Evolutionary conservation across 1,140 invertebrate species (phyloP).

Genomic region (Schmidtea mediterranea): DNA sequence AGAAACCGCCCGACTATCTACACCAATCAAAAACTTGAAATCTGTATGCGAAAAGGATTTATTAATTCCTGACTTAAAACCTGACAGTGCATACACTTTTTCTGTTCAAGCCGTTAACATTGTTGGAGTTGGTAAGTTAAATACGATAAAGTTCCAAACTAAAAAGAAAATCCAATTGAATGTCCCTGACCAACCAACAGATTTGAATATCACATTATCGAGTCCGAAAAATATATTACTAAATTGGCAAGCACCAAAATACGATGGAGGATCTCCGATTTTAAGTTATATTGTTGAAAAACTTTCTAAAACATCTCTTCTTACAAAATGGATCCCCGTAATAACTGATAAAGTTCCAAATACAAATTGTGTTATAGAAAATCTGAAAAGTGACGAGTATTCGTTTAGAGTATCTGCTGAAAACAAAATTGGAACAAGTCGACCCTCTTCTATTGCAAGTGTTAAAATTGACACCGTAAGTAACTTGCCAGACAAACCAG

Average conservation of each 20-base stretch:
- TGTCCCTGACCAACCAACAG: conserved; percentile 69
- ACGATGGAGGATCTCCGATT: conserved; percentile 56
- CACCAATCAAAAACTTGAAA: no score
- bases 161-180: conserved; percentile 28
- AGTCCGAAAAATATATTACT: conserved; percentile 73
- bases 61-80: not conserved
- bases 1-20: no score
- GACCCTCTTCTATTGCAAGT: conserved; percentile 57
- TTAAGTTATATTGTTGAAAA: conserved; percentile 91
- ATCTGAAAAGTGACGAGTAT: conserved; percentile 63
- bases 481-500: no score
- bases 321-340: conserved; percentile 76
- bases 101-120: conserved; percentile 36
- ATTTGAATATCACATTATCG: conserved; percentile 64
- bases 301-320: conserved; percentile 63
- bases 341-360: conserved; percentile 70
- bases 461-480: conserved; percentile 36
- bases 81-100: conserved; percentile 16
- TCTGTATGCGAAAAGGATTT: not conserved
- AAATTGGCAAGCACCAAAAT: conserved; percentile 72
- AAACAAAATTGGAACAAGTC: conserved; percentile 74
- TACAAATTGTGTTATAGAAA: conserved; percentile 73
- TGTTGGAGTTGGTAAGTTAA: not conserved
- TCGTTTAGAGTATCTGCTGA: conserved; percentile 92
- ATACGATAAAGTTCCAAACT: not conserved